Percentiles rank a stretch among this genome's conserved stretches.
These are phyloP conservation scores for Ennomos fuscantarius DNA, from an alignment of 2,888 invertebrate species.

Conservation along the genomic window DNA sequence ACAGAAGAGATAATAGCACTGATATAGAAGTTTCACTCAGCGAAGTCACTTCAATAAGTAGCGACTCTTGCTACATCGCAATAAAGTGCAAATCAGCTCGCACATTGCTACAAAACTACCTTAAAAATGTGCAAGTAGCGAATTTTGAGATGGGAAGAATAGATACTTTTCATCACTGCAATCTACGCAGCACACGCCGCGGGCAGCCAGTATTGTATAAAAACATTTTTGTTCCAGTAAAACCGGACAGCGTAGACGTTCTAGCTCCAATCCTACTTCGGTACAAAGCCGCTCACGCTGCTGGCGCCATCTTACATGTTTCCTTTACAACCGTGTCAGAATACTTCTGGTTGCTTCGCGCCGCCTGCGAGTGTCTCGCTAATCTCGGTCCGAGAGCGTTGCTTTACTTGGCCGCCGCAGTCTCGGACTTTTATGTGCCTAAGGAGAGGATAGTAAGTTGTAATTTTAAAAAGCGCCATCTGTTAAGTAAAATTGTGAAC, in stretches of 20 bases:
- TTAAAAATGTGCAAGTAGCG: no score
- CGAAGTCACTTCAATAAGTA: constrained; percentile 6
- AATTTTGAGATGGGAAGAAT: no score
- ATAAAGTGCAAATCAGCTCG: no score
- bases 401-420: constrained; percentile 98
- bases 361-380: constrained; percentile 91
- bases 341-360: constrained; percentile 95
- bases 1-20: no score
- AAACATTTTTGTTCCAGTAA: constrained; percentile 75
- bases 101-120: no score
- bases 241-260: constrained; percentile 89
- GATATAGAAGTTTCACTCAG: no score
- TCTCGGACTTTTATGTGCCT: constrained; percentile 99
- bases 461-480: constrained; percentile 4
- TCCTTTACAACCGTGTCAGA: constrained; percentile 95
- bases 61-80: neutral
- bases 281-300: constrained; percentile 92
- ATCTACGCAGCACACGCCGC: no score
- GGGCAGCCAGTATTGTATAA: no score
- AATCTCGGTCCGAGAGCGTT: constrained; percentile 88
- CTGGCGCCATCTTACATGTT: constrained; percentile 90
- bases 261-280: constrained; percentile 89
- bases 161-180: no score
- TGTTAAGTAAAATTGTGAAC: neutral
- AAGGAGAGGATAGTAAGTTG: constrained; percentile 93